phyloP scores from a whole-genome alignment of 2,113 vertebrate species.

The Pseudolaguvia tuberculata region DNA sequence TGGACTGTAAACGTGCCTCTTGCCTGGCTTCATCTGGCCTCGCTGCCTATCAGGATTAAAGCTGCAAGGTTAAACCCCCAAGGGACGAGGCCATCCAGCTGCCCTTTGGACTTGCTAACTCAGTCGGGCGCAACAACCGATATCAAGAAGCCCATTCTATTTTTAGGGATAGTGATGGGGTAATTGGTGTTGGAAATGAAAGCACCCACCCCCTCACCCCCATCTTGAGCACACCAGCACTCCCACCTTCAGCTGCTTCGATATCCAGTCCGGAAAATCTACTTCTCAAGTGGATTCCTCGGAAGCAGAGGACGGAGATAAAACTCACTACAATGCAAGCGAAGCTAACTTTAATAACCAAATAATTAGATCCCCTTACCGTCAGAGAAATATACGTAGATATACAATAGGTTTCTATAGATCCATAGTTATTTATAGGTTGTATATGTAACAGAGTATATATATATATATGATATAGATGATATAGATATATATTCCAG shows the following conservation, averaged over 20 bases:
- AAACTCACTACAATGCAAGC: constrained; percentile 60
- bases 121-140: constrained; percentile 44
- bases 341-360: constrained; percentile 66
- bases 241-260: constrained; percentile 54
- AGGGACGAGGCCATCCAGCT: constrained; percentile 35
- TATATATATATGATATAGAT: constrained; percentile 40
- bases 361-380: constrained; percentile 62
- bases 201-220: constrained; percentile 61
- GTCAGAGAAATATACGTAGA: constrained; percentile 64
- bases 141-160: constrained; percentile 60
- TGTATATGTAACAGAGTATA: constrained; percentile 48
- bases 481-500: constrained; percentile 62
- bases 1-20: background rate
- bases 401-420: constrained; percentile 50
- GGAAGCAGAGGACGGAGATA: constrained; percentile 59
- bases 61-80: constrained; percentile 33
- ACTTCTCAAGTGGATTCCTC: constrained; percentile 47
- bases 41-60: constrained; percentile 51
- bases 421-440: constrained; percentile 38
- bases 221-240: constrained; percentile 55
- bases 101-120: constrained; percentile 45
- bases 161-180: constrained; percentile 74
- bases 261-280: constrained; percentile 46
- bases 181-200: constrained; percentile 72
- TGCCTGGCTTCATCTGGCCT: background rate